Conservation (phyloP, 2,113 vertebrate species). For the Sylvilagus bachmani region DNA sequence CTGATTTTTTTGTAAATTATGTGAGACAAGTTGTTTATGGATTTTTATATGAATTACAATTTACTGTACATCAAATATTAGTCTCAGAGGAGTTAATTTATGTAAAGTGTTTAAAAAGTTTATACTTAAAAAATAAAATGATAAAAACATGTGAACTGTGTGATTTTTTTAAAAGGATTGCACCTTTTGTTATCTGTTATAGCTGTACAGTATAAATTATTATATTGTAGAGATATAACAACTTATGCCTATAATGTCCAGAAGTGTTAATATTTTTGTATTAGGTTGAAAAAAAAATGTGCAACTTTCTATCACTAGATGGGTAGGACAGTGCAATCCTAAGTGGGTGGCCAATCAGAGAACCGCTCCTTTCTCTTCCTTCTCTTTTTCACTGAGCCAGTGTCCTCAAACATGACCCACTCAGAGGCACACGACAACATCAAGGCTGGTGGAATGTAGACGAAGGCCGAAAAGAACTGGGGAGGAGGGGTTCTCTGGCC, state of each 20-base stretch:
- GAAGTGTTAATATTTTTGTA: slow-evolving; percentile 93
- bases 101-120: slow-evolving; percentile 99
- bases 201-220: slow-evolving; percentile 92
- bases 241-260: slow-evolving; percentile 89
- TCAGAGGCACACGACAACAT: slow-evolving; percentile 82
- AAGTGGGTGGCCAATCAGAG: slow-evolving; percentile 81
- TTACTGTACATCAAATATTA: slow-evolving; percentile 99
- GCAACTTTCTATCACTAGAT: slow-evolving; percentile 86
- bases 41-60: slow-evolving; percentile 98
- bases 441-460: slow-evolving; percentile 79
- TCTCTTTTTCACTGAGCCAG: slow-evolving; percentile 78
- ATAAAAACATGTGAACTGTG: slow-evolving; percentile 93
- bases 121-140: slow-evolving; percentile 98
- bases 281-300: slow-evolving; percentile 88
- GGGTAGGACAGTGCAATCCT: slow-evolving; percentile 85
- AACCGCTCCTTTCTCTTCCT: slow-evolving; percentile 67
- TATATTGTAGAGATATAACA: slow-evolving; percentile 94
- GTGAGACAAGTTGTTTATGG: slow-evolving; percentile 96
- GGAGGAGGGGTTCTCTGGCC: slow-evolving; percentile 79
- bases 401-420: slow-evolving; percentile 81
- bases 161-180: slow-evolving; percentile 92
- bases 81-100: slow-evolving; percentile 99
- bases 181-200: slow-evolving; percentile 92
- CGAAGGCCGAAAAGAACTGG: background rate
- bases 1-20: slow-evolving; percentile 98